A percentile compares a stretch with the other conserved stretches of the same genome.
Conservation (phyloP, 2,888 invertebrate species). For the Drosophila meridiana region DNA sequence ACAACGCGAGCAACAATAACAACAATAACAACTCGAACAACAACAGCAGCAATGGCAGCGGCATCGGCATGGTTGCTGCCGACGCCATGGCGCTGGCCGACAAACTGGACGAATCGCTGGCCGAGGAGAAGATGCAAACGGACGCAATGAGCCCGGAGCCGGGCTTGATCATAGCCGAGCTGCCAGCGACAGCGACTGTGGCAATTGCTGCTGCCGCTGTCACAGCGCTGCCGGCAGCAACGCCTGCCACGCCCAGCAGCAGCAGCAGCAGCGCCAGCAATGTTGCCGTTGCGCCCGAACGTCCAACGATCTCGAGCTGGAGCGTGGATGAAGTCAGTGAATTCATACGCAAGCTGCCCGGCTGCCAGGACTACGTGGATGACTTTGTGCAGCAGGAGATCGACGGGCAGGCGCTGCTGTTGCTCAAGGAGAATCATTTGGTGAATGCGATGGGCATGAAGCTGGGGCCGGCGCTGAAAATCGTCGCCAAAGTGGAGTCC, state of each 20-base stretch:
- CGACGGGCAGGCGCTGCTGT: constrained; percentile 96
- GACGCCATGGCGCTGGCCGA: constrained; percentile 63
- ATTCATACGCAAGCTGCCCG: constrained; percentile 94
- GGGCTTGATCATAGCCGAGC: constrained; percentile 28
- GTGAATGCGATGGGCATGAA: constrained; percentile 98
- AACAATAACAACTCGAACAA: constrained; percentile 19
- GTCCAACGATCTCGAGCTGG: constrained; percentile 84
- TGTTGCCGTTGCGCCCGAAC: constrained; percentile 49
- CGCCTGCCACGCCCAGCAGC: constrained; percentile 31
- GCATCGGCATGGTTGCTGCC: constrained; percentile 46
- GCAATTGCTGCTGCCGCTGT: constrained; percentile 7
- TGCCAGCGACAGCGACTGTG: constrained; percentile 16
- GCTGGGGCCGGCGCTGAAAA: constrained; percentile 97
- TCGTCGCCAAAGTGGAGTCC: constrained; percentile 95
- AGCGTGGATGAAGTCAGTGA: constrained; percentile 95
- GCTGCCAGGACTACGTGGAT: constrained; percentile 96
- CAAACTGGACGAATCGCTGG: constrained; percentile 72
- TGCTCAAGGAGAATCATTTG: constrained; percentile 96
- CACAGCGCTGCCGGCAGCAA: constrained; percentile 6
- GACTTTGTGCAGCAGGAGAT: constrained; percentile 98
- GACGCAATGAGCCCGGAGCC: constrained; percentile 45
- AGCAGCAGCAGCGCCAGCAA: constrained; percentile 4
- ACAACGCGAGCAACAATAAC: constrained; percentile 1
- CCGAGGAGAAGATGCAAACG: constrained; percentile 74
- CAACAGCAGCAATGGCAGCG: constrained; percentile 28